Evolutionary conservation across 2,888 invertebrate genomes (phyloP), one percentile per base, ranked within the genome.

Genomic region (Azorinus chamasolen): DNA sequence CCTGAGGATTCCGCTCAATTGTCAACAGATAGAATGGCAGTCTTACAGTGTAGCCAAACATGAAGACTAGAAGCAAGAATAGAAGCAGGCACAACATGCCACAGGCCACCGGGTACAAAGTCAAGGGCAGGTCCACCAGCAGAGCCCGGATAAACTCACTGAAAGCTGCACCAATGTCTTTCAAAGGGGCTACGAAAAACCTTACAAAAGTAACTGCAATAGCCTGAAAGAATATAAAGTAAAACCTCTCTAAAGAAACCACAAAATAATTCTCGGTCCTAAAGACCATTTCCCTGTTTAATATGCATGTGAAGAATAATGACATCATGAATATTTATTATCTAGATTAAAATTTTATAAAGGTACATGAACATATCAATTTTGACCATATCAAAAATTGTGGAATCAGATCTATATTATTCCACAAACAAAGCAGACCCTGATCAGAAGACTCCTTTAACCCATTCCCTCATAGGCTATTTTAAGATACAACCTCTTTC

Each of bases 171-270:
- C 88, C 89, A 14, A 89, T 69, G 66, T 89, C 87, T 53, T 87
- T 85, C 58, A 88, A 48, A n/a, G 89, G 89, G 10, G 88, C 84
- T 39, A 89, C 53, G 53, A 86, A 84, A 58, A 89, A 89, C 41
- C 87, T 70, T 10, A 88, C 86, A 74, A 88, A 71, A 5, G 89
- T 89, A 18, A 88, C 84, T 43, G 85, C 87, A 43, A 89, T 71
- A 20, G 89, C 88, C 88, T 87, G 70, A 54, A 83, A 82, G 24
- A 37, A 20, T 53, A 27, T n/a, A 58, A n/a, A n/a, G n/a, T n/a
- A n/a, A n/a, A n/a, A n/a, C n/a, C n/a, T n/a, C n/a, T n/a, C n/a
- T n/a, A 32, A 50, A 43, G 10, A 55, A 14, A 12, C 3, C 18
- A 32, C 12, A 12, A 8, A 53, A 53, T 48, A 16, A 48, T 48